These are phyloP conservation scores for Hemichromis elongatus DNA, from an alignment of 2,113 vertebrate genomes.

Conservation along the genomic window DNA sequence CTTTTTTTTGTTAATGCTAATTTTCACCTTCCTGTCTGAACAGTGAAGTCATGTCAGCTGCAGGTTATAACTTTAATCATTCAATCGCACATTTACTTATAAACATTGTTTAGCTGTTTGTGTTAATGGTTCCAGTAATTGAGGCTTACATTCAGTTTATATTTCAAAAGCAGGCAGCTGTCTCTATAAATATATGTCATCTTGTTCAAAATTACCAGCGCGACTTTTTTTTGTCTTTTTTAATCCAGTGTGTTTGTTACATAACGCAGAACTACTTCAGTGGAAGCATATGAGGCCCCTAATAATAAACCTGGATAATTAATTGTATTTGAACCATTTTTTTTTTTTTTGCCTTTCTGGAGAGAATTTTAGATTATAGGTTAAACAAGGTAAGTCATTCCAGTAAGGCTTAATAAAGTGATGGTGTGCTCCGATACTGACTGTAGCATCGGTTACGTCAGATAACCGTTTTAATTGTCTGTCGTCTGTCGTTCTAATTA, in stretches of 20 bases:
- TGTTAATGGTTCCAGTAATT: slow-evolving; percentile 42
- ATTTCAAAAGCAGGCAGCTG: neutral
- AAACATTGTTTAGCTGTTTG: slow-evolving; percentile 1
- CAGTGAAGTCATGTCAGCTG: neutral
- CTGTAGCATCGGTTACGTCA: neutral
- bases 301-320: neutral
- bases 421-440: neutral
- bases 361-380: neutral
- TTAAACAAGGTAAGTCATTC: neutral
- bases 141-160: slow-evolving; percentile 19
- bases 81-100: neutral
- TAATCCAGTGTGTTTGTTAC: neutral
- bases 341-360: neutral
- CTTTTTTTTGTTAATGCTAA: neutral
- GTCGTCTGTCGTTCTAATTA: neutral
- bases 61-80: neutral
- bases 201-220: neutral
- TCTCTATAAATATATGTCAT: neutral
- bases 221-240: neutral
- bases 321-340: neutral
- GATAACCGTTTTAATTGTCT: neutral
- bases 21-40: neutral
- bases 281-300: neutral
- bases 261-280: accelerated
- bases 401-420: neutral